These are phyloP conservation scores for Mythimna albipuncta DNA, from an alignment of 2,888 invertebrate species.

Conservation along the genomic window DNA sequence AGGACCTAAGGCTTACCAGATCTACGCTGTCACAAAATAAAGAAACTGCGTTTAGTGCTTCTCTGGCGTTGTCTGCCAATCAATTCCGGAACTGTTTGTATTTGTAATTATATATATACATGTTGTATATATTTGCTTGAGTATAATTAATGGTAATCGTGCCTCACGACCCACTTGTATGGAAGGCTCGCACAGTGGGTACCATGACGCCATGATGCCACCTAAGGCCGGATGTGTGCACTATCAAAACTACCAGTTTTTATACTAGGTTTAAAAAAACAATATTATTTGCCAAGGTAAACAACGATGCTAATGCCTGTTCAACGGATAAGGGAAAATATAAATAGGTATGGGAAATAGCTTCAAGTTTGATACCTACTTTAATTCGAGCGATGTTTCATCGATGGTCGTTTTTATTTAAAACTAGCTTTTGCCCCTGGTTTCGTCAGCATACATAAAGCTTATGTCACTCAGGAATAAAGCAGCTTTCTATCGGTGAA, in stretches of 20 bases:
- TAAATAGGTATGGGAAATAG: background rate
- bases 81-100: background rate
- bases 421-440: no score
- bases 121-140: background rate
- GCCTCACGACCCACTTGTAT: constrained; percentile 53
- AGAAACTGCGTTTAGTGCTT: background rate
- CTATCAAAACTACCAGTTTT: constrained; percentile 38
- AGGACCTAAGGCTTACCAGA: no score
- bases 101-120: constrained; percentile 11
- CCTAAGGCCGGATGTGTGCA: constrained; percentile 40
- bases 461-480: no score
- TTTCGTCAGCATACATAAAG: no score
- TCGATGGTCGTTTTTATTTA: no score
- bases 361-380: background rate
- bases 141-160: constrained; percentile 61
- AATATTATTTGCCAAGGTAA: constrained; percentile 9
- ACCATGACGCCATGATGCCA: constrained; percentile 57
- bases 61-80: background rate
- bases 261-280: constrained; percentile 15
- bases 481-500: no score
- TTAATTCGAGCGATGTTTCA: background rate
- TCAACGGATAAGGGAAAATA: constrained; percentile 1
- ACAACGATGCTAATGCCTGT: background rate
- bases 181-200: constrained; percentile 30
- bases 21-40: no score